Percentiles rank a stretch among this genome's conserved stretches.
Conservation (phyloP, 2,888 invertebrate genomes). For the Ochlodes sylvanus region DNA sequence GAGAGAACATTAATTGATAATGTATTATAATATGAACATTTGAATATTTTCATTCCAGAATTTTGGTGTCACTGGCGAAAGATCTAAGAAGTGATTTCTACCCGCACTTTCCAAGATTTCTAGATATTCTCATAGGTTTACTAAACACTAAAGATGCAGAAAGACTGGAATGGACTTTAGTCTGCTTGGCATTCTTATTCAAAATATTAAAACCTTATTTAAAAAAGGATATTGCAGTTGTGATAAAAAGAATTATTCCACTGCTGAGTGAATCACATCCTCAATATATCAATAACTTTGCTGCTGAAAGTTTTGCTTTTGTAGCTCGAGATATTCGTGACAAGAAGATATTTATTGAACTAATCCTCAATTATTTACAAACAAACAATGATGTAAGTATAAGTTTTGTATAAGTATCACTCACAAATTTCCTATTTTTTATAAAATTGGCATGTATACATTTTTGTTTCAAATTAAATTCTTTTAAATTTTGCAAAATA, state of each 20-base stretch:
- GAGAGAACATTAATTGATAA: neutral
- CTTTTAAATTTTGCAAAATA: no score
- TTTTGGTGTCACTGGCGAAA: slow-evolving; percentile 93
- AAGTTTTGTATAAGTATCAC: neutral
- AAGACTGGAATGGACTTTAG: slow-evolving; percentile 93
- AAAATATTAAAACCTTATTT: slow-evolving; percentile 94
- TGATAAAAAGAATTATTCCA: slow-evolving; percentile 90
- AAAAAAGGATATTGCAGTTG: slow-evolving; percentile 90
- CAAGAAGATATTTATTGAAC: slow-evolving; percentile 88
- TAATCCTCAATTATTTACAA: slow-evolving; percentile 88
- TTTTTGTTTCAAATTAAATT: no score
- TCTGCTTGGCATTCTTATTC: slow-evolving; percentile 95
- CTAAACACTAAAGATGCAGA: slow-evolving; percentile 92
- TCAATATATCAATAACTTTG: slow-evolving; percentile 95
- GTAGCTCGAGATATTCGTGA: slow-evolving; percentile 95
- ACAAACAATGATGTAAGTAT: slow-evolving; percentile 88
- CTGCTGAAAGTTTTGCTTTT: slow-evolving; percentile 98
- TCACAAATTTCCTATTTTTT: no score
- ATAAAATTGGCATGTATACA: no score
- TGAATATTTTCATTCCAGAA: slow-evolving; percentile 77
- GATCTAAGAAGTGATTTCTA: slow-evolving; percentile 96
- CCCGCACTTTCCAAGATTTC: slow-evolving; percentile 91
- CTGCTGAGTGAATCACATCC: slow-evolving; percentile 91
- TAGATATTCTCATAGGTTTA: slow-evolving; percentile 89
- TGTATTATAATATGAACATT: no score